These are phyloP conservation scores for Xiphophorus maculatus DNA, from an alignment of 2,113 vertebrate species.

Conservation along the genomic window DNA sequence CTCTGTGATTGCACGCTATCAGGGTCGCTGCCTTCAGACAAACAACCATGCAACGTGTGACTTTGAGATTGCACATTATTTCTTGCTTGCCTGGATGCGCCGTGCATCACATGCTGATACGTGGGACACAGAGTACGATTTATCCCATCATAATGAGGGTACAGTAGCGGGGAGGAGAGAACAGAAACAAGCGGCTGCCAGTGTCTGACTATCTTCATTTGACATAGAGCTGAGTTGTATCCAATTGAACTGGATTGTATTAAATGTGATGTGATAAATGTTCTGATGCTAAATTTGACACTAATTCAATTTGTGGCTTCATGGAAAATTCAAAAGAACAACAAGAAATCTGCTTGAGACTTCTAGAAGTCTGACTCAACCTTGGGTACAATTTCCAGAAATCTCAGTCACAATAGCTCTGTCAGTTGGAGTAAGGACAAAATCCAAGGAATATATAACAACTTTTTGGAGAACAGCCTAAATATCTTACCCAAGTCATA, in stretches of 20 bases:
- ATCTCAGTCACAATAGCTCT: too few species aligned
- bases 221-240: background rate
- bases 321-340: too few species aligned
- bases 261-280: background rate
- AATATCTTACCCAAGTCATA: too few species aligned
- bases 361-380: too few species aligned
- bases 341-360: too few species aligned
- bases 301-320: too few species aligned
- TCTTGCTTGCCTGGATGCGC: background rate
- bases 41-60: background rate
- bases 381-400: too few species aligned
- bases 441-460: too few species aligned
- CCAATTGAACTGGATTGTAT: background rate
- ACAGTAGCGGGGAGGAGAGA: too few species aligned
- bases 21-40: conserved; percentile 7
- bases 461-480: too few species aligned
- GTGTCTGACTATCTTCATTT: background rate
- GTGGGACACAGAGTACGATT: background rate
- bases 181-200: background rate
- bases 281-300: background rate
- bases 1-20: conserved; percentile 24
- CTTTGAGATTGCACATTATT: conserved; percentile 1
- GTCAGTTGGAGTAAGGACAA: too few species aligned
- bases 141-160: background rate
- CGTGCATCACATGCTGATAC: conserved; percentile 1